Base-by-base conservation (phyloP, 2,797 vertebrate species). In the Podarcis siculus region DNA sequence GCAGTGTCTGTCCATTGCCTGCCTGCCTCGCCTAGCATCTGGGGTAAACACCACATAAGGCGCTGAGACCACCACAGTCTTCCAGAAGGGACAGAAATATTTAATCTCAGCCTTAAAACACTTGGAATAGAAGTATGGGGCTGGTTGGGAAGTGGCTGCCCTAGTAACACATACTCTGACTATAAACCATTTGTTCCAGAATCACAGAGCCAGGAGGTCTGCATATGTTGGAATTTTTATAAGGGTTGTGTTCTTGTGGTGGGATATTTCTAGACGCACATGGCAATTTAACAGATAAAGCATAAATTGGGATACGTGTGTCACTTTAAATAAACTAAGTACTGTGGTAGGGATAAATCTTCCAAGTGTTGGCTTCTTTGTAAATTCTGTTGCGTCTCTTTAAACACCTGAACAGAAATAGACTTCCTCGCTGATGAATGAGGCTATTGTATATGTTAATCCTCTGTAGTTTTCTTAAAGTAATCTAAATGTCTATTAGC, bases 311-410 rank as follows among this genome's bases (percentile, higher is more conserved):
- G 72, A 17, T 37, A 15, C 45, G 0, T 42, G 0, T 45, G 77
- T 89, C 58, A 42, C 86, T 93, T 84, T 89, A 88, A 94, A 78
- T 82, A 73, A 92, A 87, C 71, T 0, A 5, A 58, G 17, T 42
- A 7, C 83, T 86, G n/a, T 89, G 25, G 13, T 4, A 61, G 32
- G 90, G 89, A 93, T 79, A 89, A 83, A 87, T 83, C 8, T 80
- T 92, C 32, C 2, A 39, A 64, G 19, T 0, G 21, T 0, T 1
- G 86, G 86, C 42, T 2, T 1, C 73, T 35, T 85, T 58, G 8
- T 1, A 15, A 13, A 39, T 12, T 13, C 61, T 87, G 88, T 3
- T 39, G 72, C 1, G 1, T 92, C 79, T 81, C 2, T 89, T 90
- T 87, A 37, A 69, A 27, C 35, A 84, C n/a, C 45, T 4, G 4